These are phyloP conservation scores for Aethina tumida DNA, from an alignment of 1,140 invertebrate genomes.

Conservation along the genomic window DNA sequence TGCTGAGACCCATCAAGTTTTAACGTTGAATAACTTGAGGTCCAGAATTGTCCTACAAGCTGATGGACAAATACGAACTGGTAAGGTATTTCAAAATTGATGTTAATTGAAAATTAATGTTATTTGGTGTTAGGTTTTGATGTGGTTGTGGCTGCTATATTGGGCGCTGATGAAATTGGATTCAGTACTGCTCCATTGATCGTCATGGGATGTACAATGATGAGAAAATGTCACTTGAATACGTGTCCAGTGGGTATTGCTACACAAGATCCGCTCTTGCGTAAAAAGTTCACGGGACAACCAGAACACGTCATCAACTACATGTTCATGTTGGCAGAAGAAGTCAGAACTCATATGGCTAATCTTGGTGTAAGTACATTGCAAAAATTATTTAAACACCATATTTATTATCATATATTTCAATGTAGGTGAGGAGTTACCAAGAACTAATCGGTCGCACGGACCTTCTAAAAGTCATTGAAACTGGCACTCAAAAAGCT, in stretches of 20 bases:
- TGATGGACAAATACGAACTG: conserved; percentile 87
- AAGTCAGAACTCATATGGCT: conserved; percentile 86
- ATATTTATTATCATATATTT: not conserved
- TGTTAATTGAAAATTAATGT: conserved; percentile 1
- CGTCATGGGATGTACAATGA: conserved; percentile 97
- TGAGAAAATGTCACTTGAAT: conserved; percentile 99
- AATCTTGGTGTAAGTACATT: conserved; percentile 67
- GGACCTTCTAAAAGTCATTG: conserved; percentile 67
- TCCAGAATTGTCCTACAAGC: conserved; percentile 92
- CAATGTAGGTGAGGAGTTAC: conserved; percentile 25
- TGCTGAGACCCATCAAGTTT: conserved; percentile 94
- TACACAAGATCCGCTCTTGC: conserved; percentile 89
- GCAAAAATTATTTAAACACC: not conserved
- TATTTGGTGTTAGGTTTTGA: conserved; percentile 70
- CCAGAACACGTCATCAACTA: conserved; percentile 98
- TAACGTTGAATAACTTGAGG: conserved; percentile 91
- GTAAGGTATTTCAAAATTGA: conserved; percentile 18
- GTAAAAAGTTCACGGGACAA: conserved; percentile 95
- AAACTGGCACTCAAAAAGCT: conserved; percentile 61
- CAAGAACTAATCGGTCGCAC: conserved; percentile 91
- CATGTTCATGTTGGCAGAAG: conserved; percentile 94
- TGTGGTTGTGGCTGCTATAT: conserved; percentile 88
- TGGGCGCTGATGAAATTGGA: conserved; percentile 98
- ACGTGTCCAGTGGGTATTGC: conserved; percentile 98
- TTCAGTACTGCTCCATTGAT: conserved; percentile 97